These are phyloP conservation scores for Podiceps cristatus DNA, from an alignment of 2,113 vertebrate genomes.

Conservation along the genomic window DNA sequence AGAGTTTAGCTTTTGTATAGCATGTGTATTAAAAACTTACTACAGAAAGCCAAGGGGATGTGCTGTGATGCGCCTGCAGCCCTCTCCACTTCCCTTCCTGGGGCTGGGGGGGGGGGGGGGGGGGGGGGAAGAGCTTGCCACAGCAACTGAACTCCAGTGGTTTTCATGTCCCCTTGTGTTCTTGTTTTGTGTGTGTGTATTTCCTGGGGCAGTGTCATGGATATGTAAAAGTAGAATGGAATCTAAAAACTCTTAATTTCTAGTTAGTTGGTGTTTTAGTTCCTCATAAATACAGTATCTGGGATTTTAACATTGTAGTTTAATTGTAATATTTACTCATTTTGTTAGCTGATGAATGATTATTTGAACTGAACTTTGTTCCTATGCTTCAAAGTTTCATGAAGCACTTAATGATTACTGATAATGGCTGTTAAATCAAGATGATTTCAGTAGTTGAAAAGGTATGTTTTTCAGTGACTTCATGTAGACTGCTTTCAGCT, in stretches of 20 bases:
- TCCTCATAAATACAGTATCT: not conserved
- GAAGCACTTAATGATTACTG: not conserved
- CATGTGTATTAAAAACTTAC: accelerated
- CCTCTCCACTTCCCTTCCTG: accelerated
- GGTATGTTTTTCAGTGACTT: not conserved
- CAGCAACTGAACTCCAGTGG: accelerated
- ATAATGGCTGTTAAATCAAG: not conserved
- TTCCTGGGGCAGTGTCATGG: accelerated
- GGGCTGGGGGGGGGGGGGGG: accelerated
- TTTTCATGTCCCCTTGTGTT: not conserved
- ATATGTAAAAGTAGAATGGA: accelerated
- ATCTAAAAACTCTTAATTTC: not conserved
- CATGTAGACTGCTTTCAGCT: not conserved
- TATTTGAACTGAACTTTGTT: not conserved
- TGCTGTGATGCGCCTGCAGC: not conserved
- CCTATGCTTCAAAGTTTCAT: not conserved
- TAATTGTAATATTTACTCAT: not conserved
- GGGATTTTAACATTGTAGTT: not conserved
- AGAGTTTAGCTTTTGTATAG: not conserved
- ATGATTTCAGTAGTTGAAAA: not conserved
- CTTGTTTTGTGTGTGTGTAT: not conserved
- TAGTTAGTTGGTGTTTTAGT: accelerated
- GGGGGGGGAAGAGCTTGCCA: not conserved
- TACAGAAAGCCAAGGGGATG: accelerated
- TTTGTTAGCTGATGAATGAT: not conserved